Evolutionary conservation across 2,888 invertebrate genomes (phyloP).

Genomic region (Brachyopa scutellaris): DNA sequence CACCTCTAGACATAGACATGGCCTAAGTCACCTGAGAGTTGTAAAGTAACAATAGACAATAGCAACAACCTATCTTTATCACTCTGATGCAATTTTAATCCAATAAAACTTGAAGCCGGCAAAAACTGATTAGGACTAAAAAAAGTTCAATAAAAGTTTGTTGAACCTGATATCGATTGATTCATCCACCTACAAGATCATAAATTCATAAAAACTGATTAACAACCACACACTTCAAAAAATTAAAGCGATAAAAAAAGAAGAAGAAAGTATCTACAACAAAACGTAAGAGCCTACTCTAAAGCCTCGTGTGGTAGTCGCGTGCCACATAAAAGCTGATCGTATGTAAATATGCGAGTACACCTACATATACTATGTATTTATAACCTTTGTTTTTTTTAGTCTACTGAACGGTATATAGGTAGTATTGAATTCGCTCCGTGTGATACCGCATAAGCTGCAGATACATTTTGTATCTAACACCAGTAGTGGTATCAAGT

Average conservation of each 20-base stretch:
- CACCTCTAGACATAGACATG: not conserved
- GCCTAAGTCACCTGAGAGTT: not conserved
- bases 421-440: not conserved
- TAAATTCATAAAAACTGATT: not conserved
- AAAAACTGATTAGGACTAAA: slow-evolving; percentile 3
- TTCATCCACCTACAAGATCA: not conserved
- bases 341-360: not conserved
- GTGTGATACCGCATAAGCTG: not conserved
- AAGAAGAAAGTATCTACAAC: not conserved
- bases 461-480: slow-evolving; percentile 17
- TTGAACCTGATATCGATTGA: slow-evolving; percentile 18
- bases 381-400: not conserved
- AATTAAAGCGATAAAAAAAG: not conserved
- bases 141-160: slow-evolving; percentile 20
- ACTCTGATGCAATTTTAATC: not conserved
- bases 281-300: not conserved
- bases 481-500: not conserved
- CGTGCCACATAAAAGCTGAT: slow-evolving; percentile 24
- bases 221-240: not conserved
- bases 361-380: no score
- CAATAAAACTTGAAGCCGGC: slow-evolving; percentile 9
- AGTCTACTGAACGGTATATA: no score
- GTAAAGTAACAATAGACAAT: not conserved
- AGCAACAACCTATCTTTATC: not conserved
- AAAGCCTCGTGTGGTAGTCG: slow-evolving; percentile 5